Percentiles rank a stretch among this genome's conserved stretches.
These are phyloP conservation scores for Thalassoma bifasciatum DNA, from an alignment of 2,113 vertebrate species.

Conservation along the genomic window DNA sequence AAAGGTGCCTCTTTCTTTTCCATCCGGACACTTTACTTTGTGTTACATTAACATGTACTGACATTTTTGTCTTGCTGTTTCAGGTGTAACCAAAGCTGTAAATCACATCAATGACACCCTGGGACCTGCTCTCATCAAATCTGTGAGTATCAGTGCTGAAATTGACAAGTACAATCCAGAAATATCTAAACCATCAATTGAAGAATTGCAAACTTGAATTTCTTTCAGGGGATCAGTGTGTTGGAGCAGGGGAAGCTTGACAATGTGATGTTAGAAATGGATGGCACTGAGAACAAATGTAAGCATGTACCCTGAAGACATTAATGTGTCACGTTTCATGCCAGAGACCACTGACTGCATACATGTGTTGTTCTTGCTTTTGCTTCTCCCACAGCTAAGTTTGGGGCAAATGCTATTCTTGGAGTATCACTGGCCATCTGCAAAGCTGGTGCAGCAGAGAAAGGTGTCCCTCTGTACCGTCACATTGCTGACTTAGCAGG, in stretches of 20 bases:
- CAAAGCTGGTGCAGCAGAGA: constrained; percentile 92
- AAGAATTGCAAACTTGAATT: constrained; percentile 15
- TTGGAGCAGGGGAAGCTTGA: constrained; percentile 93
- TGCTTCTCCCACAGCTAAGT: constrained; percentile 84
- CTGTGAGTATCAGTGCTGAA: constrained; percentile 81
- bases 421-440: constrained; percentile 92
- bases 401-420: constrained; percentile 93
- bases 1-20: constrained; percentile 80
- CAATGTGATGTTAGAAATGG: constrained; percentile 91
- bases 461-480: constrained; percentile 90
- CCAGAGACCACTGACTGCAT: constrained; percentile 16
- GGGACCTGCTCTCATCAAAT: constrained; percentile 88
- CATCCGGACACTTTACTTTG: background rate
- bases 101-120: constrained; percentile 93
- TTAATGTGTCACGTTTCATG: constrained; percentile 27
- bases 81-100: constrained; percentile 93
- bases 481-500: constrained; percentile 94
- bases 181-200: too few relatives aligned
- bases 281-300: constrained; percentile 95
- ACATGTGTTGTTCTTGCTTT: constrained; percentile 21
- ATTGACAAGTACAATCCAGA: background rate
- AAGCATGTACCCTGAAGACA: constrained; percentile 48
- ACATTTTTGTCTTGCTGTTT: constrained; percentile 2
- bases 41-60: background rate
- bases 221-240: constrained; percentile 87